Conservation (phyloP, 2,113 vertebrate species). For the Thinocorus orbignyianus region DNA sequence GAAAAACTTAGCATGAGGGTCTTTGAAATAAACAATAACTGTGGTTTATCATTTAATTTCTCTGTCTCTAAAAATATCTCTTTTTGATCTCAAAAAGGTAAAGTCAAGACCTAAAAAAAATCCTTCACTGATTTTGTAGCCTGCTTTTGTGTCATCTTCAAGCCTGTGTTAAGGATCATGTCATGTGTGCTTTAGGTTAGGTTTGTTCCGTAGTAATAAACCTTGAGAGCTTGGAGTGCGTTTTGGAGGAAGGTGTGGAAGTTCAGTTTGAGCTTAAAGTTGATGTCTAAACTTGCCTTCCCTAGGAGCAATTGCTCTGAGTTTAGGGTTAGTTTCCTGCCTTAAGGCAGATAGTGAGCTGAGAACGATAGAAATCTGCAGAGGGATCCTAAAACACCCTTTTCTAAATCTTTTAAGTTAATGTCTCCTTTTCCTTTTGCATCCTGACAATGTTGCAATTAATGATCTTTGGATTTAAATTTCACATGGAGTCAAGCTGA, state of each 20-base stretch:
- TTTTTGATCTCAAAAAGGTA: background rate
- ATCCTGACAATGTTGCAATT: background rate
- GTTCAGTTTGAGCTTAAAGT: background rate
- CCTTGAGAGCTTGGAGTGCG: background rate
- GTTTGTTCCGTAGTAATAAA: background rate
- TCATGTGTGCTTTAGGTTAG: background rate
- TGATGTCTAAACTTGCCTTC: background rate
- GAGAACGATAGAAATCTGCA: background rate
- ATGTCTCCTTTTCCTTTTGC: conserved; percentile 22
- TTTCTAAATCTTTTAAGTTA: background rate
- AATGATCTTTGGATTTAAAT: conserved; percentile 21
- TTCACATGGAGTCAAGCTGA: conserved; percentile 47
- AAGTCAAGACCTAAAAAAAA: background rate
- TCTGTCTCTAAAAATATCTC: background rate
- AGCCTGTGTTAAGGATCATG: background rate
- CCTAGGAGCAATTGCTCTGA: background rate
- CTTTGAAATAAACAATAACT: background rate
- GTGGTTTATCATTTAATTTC: background rate
- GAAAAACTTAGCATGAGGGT: background rate
- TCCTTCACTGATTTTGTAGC: background rate
- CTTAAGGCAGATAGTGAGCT: background rate
- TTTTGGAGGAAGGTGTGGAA: background rate
- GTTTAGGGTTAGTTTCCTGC: background rate
- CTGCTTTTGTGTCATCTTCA: background rate
- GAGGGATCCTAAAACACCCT: background rate